A percentile compares a stretch with the other conserved stretches of the same genome.
Conservation (phyloP, 2,797 vertebrate genomes). For the Alfaro cultratus region DNA sequence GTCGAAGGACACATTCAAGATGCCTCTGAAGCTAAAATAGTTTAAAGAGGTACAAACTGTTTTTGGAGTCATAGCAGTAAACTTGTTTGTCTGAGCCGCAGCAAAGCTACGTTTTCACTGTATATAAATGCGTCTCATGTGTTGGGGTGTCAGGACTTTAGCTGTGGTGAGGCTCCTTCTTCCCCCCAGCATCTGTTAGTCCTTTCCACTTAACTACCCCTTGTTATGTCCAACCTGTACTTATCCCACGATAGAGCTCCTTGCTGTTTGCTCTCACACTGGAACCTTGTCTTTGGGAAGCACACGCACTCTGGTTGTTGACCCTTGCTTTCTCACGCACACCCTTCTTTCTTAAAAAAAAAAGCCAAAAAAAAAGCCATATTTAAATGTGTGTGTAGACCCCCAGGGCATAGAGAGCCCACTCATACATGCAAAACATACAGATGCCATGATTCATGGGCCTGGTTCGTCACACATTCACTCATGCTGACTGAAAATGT, state of each 20-base stretch:
- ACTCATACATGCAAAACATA: slow-evolving; percentile 32
- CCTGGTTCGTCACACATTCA: slow-evolving; percentile 18
- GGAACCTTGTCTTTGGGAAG: slow-evolving; percentile 67
- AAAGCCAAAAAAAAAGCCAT: slow-evolving; percentile 6
- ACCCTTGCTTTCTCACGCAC: slow-evolving; percentile 45
- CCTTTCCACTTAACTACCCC: slow-evolving; percentile 84
- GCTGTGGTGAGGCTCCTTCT: slow-evolving; percentile 73
- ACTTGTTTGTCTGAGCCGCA: slow-evolving; percentile 60
- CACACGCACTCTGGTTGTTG: slow-evolving; percentile 44
- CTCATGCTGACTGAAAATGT: slow-evolving; percentile 23
- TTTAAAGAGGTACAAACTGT: slow-evolving; percentile 64
- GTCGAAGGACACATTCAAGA: slow-evolving; percentile 1
- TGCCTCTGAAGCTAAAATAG: slow-evolving; percentile 52
- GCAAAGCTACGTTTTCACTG: slow-evolving; percentile 53
- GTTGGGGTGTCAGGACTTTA: slow-evolving; percentile 59
- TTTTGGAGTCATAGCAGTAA: slow-evolving; percentile 58
- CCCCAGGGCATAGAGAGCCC: slow-evolving; percentile 17
- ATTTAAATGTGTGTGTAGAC: slow-evolving; percentile 34
- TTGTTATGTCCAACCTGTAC: slow-evolving; percentile 82
- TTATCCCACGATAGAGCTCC: slow-evolving; percentile 78
- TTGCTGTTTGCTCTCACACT: slow-evolving; percentile 65
- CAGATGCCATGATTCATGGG: slow-evolving; percentile 42
- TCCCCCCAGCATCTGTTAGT: slow-evolving; percentile 83
- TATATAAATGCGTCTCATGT: slow-evolving; percentile 29
- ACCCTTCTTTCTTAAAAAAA: slow-evolving; percentile 19